Evolutionary conservation across 2,797 vertebrate species (phyloP), one percentile per base, ranked within the genome.

Genomic region (Sebastes steindachneri): DNA sequence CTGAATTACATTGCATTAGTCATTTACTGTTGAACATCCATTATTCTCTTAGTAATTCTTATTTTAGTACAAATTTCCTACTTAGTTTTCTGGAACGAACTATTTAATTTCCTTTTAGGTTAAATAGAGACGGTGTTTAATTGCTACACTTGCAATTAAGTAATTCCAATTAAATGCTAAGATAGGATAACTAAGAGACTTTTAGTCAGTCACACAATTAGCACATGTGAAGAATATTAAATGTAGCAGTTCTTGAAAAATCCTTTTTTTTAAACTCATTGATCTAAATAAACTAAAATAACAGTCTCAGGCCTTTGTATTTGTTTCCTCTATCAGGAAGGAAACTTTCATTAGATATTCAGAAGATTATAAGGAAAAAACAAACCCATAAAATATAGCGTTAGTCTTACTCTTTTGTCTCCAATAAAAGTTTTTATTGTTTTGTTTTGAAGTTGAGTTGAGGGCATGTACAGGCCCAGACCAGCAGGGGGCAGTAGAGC

Each of bases 401-500:
- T 58, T 31, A 14, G 11, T n/a, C 25, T 69, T 19, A 25, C 8
- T 55, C 28, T n/a, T 31, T 28, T 33, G 12, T 53, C 37, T 12
- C 29, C 19, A 51, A 15, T n/a, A n/a, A 23, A 58, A 29, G 37
- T 71, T 64, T 45, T n/a, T 28, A 17, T 17, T 14, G 2, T 15
- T 29, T 28, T 15, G 28, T 62, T 71, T 68, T 82, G 7, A 4
- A 19, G 28, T 71, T 21, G 19, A 53, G 10, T 54, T 63, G 23
- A 75, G 70, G 72, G 28, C 9, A 48, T 41, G 29, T 86, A 4
- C 63, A 58, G 19, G 29, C 33, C 10, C 28, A 1, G 19, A 75
- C 66, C 93, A 92, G 84, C 85, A 91, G 90, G 85, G 90, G 89
- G 91, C 88, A 90, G 88, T 81, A 87, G 57, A 88, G 77, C 28